phyloP scores from a whole-genome alignment of 2,113 vertebrate species.

The Larimichthys crocea region DNA sequence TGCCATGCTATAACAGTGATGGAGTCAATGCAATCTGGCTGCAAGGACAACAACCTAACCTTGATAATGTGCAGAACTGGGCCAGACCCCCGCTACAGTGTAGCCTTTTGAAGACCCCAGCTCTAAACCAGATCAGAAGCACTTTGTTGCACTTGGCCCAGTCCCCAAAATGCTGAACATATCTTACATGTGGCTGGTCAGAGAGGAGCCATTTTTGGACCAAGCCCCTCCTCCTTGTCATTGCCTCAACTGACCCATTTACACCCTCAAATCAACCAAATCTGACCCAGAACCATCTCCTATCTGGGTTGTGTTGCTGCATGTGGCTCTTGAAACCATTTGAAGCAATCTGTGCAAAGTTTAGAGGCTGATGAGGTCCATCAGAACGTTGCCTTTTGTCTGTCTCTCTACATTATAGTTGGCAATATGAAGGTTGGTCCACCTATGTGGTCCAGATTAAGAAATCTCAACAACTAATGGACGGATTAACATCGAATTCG shows the following conservation, averaged over 20 bases:
- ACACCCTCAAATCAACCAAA: conserved; percentile 11
- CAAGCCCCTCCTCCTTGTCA: not conserved
- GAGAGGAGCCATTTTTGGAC: conserved; percentile 4
- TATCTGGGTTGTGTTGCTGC: conserved; percentile 15
- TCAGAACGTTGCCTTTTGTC: not conserved
- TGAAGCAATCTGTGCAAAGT: conserved; percentile 12
- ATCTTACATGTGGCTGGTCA: not conserved
- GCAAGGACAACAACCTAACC: not conserved
- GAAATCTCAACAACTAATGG: not conserved
- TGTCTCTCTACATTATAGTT: not conserved
- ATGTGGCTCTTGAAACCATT: not conserved
- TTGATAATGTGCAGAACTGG: not conserved
- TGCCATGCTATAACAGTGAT: not conserved
- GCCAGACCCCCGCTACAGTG: not conserved
- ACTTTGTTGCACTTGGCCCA: not conserved
- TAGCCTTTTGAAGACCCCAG: not conserved
- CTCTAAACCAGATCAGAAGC: not conserved
- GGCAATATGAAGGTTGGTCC: not conserved
- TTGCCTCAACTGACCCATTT: conserved; percentile 28
- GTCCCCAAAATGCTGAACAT: not conserved
- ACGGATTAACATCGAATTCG: not conserved
- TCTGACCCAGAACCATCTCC: conserved; percentile 16
- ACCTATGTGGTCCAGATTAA: not conserved
- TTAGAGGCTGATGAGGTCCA: not conserved
- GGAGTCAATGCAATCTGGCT: not conserved